Evolutionary conservation across 1,140 invertebrate species (phyloP), one percentile per base, ranked within the genome.

Genomic region (Lucilia cuprina): DNA sequence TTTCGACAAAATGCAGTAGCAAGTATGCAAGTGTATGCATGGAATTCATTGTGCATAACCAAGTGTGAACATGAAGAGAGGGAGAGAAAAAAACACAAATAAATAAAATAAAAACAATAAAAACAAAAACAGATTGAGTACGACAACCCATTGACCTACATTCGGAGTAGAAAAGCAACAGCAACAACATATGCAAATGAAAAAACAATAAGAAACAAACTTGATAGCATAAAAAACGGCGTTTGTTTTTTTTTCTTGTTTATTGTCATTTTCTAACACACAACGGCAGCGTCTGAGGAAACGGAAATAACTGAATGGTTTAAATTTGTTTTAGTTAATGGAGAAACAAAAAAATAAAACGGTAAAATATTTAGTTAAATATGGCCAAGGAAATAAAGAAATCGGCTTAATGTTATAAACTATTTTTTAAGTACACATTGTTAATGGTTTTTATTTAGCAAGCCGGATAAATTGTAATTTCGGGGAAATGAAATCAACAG

Each of bases 121-220:
- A 78, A 78, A 78, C 13, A 78, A 78, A 70, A 80, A 80, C 77
- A 49, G 77, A 80, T 80, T 80, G 77, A 80, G 77, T 80, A 80
- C 77, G 77, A 80, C 77, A 80, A 80, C 41, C 77, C 77, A 80
- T 80, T 80, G 77, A 80, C 77, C 77, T 80, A 80, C 77, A 80
- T 80, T 49, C 9, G 5, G 10, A 49, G 77, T 80, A 80, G 25
- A 70, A 25, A 41, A 41, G 5, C 41, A 41, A 5, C 41, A 41
- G 5, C 41, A 41, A 41, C 41, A 41, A 41, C 25, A 30, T 30
- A 30, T 30, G 25, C 25, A 30, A 30, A 30, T 30, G 25, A 3
- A 30, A 30, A 30, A 30, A 30, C 25, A 30, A 30, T 30, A 30
- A 30, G 1, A n/a, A 30, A 30, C 25, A 30, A 30, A 30, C 25